Evolutionary conservation across 2,888 invertebrate genomes (phyloP), one percentile per base, ranked within the genome.

Genomic region (Microdon myrmicae): DNA sequence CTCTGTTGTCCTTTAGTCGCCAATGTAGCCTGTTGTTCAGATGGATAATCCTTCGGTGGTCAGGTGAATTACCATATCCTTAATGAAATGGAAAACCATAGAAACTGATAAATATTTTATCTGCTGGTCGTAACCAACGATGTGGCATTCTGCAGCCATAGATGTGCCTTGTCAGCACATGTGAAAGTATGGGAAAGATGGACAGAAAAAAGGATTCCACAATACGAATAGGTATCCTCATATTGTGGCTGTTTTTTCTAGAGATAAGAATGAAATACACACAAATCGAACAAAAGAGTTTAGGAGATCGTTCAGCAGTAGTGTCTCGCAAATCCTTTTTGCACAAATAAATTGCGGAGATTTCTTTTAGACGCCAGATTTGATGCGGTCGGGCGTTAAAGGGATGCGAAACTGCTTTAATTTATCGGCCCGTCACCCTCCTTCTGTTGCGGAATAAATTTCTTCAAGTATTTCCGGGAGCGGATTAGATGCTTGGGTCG

Each of bases 391-490:
- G 56, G 44, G 49, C 35, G 55, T 55, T 55, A 48, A 55, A 44
- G 44, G 56, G 55, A 61, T 61, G 35, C 28, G 34, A 56, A 56
- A 44, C 39, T 39, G 49, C 44, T 56, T 56, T 56, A 55, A 61
- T 61, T 61, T 61, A 61, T 61, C 61, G 61, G 56, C 55, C 61
- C 61, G 44, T 61, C 61, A 61, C 61, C 61, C 61, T 49, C 55
- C 55, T 61, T 56, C 49, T 61, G 61, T 61, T 49, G 56, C 61
- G 13, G 39, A 45, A 49, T 61, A 55, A 55, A 61, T 61, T 44
- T 48, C 39, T 34, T n/a, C n/a, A n/a, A n/a, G n/a, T n/a, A n/a
- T n/a, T n/a, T n/a, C n/a, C n/a, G n/a, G n/a, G n/a, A n/a, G n/a
- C n/a, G n/a, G n/a, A n/a, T n/a, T n/a, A n/a, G n/a, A n/a, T n/a